Evolutionary conservation across 2,888 invertebrate species (phyloP).

Genomic region (Conomelus anceps): DNA sequence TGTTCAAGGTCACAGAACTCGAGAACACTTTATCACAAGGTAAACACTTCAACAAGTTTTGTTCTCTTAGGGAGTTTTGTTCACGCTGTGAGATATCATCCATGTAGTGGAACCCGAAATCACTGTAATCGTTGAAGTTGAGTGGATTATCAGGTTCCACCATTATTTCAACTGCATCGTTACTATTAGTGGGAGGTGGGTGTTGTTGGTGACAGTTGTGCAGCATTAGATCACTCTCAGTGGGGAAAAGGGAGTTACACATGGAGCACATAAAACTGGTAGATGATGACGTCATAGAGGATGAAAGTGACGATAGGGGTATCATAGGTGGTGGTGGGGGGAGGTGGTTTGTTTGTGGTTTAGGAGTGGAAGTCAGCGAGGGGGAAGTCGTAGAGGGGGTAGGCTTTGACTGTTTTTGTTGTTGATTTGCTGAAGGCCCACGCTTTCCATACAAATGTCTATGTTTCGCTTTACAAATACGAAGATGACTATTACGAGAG

Average conservation of each 20-base stretch:
- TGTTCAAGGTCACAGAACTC: neutral
- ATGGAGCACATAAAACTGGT: neutral
- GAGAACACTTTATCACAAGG: conserved; percentile 5
- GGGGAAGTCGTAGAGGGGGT: neutral
- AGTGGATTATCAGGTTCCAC: neutral
- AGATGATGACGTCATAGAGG: neutral
- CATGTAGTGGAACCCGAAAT: neutral
- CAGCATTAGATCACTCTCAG: neutral
- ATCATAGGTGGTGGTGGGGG: neutral
- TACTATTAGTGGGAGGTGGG: neutral
- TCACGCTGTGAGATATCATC: neutral
- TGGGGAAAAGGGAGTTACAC: neutral
- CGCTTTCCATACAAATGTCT: neutral
- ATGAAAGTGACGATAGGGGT: neutral
- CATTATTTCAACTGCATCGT: neutral
- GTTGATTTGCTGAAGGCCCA: neutral
- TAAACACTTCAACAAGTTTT: neutral
- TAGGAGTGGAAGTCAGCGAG: neutral
- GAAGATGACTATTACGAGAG: conserved; percentile 13
- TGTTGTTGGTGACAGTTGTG: neutral
- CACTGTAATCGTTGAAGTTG: neutral
- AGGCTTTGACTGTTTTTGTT: neutral
- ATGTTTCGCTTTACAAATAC: conserved; percentile 14
- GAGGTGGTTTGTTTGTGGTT: neutral
- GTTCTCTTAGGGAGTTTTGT: no score